Base-by-base conservation (phyloP, 2,113 vertebrate genomes). In the Onychostruthus taczanowskii region DNA sequence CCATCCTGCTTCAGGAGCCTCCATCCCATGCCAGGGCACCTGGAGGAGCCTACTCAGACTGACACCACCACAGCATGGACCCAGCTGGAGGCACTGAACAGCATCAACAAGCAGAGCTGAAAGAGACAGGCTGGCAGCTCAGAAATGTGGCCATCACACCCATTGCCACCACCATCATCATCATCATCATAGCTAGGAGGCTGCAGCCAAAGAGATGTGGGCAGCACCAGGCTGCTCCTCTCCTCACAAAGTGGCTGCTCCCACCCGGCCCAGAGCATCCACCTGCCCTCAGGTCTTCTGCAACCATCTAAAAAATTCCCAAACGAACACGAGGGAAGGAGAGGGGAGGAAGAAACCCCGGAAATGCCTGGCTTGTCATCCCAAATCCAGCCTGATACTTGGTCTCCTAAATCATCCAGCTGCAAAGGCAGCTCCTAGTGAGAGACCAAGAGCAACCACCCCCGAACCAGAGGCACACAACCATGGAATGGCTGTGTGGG, bases 81-180 rank as follows among this genome's bases (percentile, higher is more conserved):
- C 93, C 95, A 94, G 55, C 96, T 89, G 94, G 91, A 96, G 95
- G 88, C 96, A 97, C 84, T 85, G 81, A 88, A 81, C 96, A 97
- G 91, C 92, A 96, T 63, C 89, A 82, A 85, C 91, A 85, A 81
- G 77, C 83, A 97, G 95, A 55, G 84, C 96, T 94, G 91, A 89
- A 16, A 96, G 95, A 96, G 8, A 91, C 53, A 84, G 70, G 58
- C 88, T 67, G 81, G 84, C 86, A 93, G 94, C 94, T 77, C 10
- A 2, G 90, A 68, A 79, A 76, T 12, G 20, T 16, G 64, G 74
- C 84, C 69, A 46, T 52, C 89, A 95, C 90, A 78, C 52, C 15
- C 64, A 9, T 6, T 21, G 21, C 11, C 46, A 47, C 3, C 20
- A 46, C 44, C 58, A 31, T 11, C 61, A 18, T 46, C 50, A 18